Percentiles rank a stretch among this genome's conserved stretches.
phyloP scores from a whole-genome alignment of 2,113 vertebrate species.

The Speoplatyrhinus poulsoni region DNA sequence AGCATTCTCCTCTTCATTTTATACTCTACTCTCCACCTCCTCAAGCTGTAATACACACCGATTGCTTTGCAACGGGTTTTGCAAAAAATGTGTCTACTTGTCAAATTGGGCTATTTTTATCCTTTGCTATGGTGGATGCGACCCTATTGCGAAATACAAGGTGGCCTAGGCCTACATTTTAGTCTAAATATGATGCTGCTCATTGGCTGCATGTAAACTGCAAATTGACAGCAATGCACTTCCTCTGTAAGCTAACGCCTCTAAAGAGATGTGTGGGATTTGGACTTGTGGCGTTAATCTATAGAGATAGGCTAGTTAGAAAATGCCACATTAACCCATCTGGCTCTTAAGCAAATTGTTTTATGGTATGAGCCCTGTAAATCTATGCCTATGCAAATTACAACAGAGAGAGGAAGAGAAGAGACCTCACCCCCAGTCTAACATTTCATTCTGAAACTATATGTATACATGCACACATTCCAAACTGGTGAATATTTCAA shows the following conservation, averaged over 20 bases:
- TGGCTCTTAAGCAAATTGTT: background rate
- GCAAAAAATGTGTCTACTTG: constrained; percentile 64
- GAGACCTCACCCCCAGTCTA: too few relatives aligned
- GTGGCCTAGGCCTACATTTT: constrained; percentile 14
- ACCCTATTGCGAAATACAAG: constrained; percentile 41
- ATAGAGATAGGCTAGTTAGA: background rate
- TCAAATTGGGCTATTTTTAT: constrained; percentile 64
- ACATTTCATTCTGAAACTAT: too few relatives aligned
- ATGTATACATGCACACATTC: too few relatives aligned
- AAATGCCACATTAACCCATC: background rate
- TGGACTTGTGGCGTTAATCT: background rate
- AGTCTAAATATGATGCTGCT: background rate
- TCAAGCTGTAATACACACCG: constrained; percentile 51
- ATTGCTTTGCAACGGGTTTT: constrained; percentile 53
- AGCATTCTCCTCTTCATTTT: constrained; percentile 30
- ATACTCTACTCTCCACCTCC: constrained; percentile 30
- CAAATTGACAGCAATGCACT: constrained; percentile 24
- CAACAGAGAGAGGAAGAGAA: too few relatives aligned
- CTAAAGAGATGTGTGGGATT: background rate
- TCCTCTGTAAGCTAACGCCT: constrained; percentile 22
- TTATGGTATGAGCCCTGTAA: too few relatives aligned
- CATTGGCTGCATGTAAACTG: constrained; percentile 10
- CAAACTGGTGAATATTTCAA: too few relatives aligned
- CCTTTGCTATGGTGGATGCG: constrained; percentile 39
- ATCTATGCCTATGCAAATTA: too few relatives aligned